phyloP scores from a whole-genome alignment of 2,888 invertebrate genomes.

The Callyntrura guangdongensis region DNA sequence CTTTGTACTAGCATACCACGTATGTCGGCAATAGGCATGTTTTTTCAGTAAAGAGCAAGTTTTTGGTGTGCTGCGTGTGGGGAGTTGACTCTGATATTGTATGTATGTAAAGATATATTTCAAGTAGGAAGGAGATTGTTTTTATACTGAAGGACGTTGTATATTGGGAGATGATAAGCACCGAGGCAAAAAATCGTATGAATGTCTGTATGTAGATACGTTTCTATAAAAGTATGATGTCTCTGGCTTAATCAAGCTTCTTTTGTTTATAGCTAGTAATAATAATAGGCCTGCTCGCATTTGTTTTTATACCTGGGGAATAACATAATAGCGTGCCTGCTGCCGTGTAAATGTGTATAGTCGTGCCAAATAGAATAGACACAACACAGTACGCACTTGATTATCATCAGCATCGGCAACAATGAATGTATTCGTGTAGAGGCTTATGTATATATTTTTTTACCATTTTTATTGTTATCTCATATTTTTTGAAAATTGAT shows the following conservation, averaged over 20 bases:
- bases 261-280: constrained; percentile 27
- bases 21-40: constrained; percentile 10
- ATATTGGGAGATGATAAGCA: not conserved
- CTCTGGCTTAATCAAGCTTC: constrained; percentile 46
- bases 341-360: not conserved
- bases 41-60: constrained; percentile 47
- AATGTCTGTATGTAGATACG: not conserved
- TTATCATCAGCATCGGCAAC: constrained; percentile 20
- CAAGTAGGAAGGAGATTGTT: constrained; percentile 24
- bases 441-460: constrained; percentile 56
- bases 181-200: not conserved
- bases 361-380: not conserved
- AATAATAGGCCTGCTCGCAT: constrained; percentile 15
- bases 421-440: constrained; percentile 56
- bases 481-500: constrained; percentile 53
- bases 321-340: not conserved
- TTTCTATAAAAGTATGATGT: constrained; percentile 32
- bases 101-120: not conserved
- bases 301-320: not conserved
- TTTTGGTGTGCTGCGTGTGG: constrained; percentile 39
- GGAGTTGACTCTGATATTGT: constrained; percentile 16
- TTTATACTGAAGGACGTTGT: constrained; percentile 75
- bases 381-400: not conserved
- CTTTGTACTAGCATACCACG: constrained; percentile 6
- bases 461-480: constrained; percentile 53